phyloP scores from a whole-genome alignment of 1,140 invertebrate species.

The Brachionus sp. region DNA sequence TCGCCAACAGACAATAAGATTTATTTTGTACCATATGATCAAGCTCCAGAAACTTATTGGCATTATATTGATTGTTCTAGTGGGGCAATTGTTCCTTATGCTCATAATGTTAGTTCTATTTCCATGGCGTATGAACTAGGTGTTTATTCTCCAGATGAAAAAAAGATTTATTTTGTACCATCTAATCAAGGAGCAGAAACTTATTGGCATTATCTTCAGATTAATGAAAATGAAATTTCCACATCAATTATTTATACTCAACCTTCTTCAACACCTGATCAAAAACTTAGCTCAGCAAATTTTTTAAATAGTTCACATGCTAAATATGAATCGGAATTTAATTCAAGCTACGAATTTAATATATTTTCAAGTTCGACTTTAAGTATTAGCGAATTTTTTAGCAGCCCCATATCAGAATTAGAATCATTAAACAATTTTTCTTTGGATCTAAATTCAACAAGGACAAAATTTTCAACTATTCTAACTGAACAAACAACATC shows the following conservation, averaged over 20 bases:
- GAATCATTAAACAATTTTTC: too few species aligned
- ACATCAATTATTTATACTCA: neutral
- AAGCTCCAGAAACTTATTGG: neutral
- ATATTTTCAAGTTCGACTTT: too few species aligned
- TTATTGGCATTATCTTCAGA: neutral
- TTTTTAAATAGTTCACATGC: too few species aligned
- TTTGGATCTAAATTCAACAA: too few species aligned
- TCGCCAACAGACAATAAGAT: neutral
- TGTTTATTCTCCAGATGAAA: neutral
- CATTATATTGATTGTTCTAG: neutral
- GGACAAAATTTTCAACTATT: too few species aligned
- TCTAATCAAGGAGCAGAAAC: neutral
- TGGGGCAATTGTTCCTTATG: neutral
- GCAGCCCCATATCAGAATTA: too few species aligned
- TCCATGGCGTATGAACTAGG: neutral
- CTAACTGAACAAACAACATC: too few species aligned
- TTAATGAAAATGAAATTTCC: neutral
- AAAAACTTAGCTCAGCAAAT: neutral
- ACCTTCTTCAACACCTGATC: neutral
- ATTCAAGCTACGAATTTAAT: too few species aligned
- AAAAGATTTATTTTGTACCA: neutral
- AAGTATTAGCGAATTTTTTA: too few species aligned
- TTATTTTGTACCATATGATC: neutral
- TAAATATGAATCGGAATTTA: too few species aligned
- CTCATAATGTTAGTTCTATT: neutral